These are phyloP conservation scores for Didymodactylos carnosus DNA, from an alignment of 2,888 invertebrate genomes.

Conservation along the genomic window DNA sequence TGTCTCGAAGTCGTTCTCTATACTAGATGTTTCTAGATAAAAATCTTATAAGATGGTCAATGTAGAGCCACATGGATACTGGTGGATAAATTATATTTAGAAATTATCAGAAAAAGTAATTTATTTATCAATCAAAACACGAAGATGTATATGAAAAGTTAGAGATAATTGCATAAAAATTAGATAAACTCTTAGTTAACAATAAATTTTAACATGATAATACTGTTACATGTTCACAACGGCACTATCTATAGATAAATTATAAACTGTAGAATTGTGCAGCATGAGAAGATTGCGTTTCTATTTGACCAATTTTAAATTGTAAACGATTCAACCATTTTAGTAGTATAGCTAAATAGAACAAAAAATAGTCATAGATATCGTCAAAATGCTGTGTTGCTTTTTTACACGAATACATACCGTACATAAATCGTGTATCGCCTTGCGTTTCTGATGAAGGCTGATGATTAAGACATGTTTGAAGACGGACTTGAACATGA, in stretches of 20 bases:
- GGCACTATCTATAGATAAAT: no score
- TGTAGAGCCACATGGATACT: no score
- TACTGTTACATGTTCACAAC: not conserved
- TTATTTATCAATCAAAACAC: no score
- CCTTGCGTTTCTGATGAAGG: constrained; percentile 6
- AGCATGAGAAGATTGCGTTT: constrained; percentile 12
- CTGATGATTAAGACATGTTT: constrained; percentile 13
- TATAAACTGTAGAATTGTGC: constrained; percentile 13
- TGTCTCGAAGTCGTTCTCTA: no score
- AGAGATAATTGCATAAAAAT: not conserved
- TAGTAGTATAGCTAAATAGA: not conserved
- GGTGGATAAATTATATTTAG: no score
- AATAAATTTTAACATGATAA: not conserved
- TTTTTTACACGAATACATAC: no score
- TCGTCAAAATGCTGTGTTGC: not conserved
- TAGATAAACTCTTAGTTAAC: no score
- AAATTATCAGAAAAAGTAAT: no score
- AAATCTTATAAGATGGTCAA: no score
- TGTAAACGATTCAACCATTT: constrained; percentile 12
- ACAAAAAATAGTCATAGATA: not conserved
- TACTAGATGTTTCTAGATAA: no score
- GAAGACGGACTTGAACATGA: constrained; percentile 6
- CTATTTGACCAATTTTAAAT: constrained; percentile 13
- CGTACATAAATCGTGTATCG: not conserved
- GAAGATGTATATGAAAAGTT: no score